Evolutionary conservation across 1,140 invertebrate species (phyloP).

Genomic region (Ceratosolen fusciceps): DNA sequence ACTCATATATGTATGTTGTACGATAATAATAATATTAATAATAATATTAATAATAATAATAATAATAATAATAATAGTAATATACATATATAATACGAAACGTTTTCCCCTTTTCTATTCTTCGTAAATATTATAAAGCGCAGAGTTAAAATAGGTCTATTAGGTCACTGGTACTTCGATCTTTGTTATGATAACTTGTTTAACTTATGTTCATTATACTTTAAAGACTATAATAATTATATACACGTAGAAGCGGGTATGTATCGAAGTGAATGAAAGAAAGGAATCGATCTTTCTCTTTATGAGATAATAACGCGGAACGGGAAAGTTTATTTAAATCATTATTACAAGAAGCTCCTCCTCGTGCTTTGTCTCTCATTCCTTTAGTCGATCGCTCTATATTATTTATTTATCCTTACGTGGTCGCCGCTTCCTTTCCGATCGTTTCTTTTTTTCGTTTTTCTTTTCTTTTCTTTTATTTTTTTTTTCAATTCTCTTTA

Average conservation of each 20-base stretch:
- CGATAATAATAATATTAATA: no score
- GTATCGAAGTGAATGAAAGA: constrained; percentile 52
- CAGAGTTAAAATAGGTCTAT: constrained; percentile 58
- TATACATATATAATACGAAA: constrained; percentile 36
- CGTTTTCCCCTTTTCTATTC: constrained; percentile 22
- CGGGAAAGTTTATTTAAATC: constrained; percentile 55
- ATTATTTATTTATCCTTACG: no score
- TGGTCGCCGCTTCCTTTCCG: neutral
- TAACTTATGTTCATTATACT: constrained; percentile 40
- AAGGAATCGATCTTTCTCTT: constrained; percentile 54
- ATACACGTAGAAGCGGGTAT: constrained; percentile 35
- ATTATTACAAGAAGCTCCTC: no score
- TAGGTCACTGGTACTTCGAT: constrained; percentile 63
- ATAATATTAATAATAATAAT: no score
- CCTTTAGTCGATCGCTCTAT: neutral
- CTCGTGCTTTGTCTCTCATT: no score
- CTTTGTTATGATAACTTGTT: constrained; percentile 52
- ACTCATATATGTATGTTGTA: constrained; percentile 33
- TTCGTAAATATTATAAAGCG: constrained; percentile 54
- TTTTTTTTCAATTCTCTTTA: constrained; percentile 27
- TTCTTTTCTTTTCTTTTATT: neutral
- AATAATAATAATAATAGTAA: no score
- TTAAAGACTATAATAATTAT: constrained; percentile 46
- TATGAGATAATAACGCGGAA: constrained; percentile 62
- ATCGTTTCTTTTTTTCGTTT: constrained; percentile 1